Evolutionary conservation across 2,797 vertebrate species (phyloP).

Genomic region (Myiotriccus ornatus): DNA sequence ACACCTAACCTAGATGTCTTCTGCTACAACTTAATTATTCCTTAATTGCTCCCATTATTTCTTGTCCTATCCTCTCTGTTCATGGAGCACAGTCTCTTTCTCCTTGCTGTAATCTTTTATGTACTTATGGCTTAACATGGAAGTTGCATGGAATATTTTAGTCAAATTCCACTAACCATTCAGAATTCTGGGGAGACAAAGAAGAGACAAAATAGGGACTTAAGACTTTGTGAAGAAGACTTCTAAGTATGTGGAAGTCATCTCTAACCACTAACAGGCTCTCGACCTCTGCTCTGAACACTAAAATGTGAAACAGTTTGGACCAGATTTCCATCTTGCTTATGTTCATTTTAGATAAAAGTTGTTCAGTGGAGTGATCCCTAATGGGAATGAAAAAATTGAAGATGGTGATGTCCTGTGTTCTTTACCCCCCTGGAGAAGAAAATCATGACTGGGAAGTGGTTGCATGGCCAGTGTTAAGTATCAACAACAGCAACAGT

Average conservation of each 20-base stretch:
- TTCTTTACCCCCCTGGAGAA: neutral
- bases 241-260: neutral
- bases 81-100: neutral
- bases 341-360: neutral
- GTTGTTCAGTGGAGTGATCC: neutral
- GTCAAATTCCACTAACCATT: neutral
- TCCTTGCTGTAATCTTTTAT: neutral
- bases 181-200: neutral
- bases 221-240: neutral
- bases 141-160: neutral
- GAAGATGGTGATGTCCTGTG: neutral
- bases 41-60: conserved; percentile 26
- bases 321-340: neutral
- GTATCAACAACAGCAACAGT: fast-evolving
- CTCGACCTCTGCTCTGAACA: neutral
- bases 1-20: neutral
- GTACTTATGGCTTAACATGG: neutral
- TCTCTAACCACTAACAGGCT: neutral
- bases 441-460: neutral
- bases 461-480: neutral
- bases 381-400: neutral
- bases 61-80: neutral
- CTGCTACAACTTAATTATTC: conserved; percentile 25
- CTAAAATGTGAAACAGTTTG: neutral
- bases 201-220: neutral